Evolutionary conservation across 1,140 invertebrate species (phyloP), one percentile per base, ranked within the genome.

Genomic region (Drosophila trapezifrons): DNA sequence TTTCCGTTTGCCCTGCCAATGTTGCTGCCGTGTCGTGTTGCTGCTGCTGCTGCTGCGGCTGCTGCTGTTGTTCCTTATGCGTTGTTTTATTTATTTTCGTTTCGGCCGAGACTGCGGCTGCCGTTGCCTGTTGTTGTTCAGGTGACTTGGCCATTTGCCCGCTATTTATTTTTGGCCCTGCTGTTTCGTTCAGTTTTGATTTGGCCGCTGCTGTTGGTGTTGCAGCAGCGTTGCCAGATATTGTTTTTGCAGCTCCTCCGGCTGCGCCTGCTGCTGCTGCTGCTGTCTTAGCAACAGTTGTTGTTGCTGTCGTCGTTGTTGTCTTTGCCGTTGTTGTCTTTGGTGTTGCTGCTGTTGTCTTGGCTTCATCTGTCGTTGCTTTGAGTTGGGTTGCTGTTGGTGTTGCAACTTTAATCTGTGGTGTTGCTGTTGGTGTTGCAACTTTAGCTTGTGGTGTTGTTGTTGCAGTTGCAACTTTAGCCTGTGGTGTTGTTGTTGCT

Each of bases 131-230:
- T 83, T 87, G 80, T 90, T 84, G 81, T 92, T 92, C 91, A 92
- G 91, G 91, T 92, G 91, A 92, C 91, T 92, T 92, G 91, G 91
- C 89, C 71, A 54, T 40, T 63, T 90, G 90, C 91, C 91, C 91
- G 77, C 29, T 74, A 78, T 87, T 89, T 91, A 91, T 91, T 91
- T 91, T 91, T 80, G 85, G 81, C 76, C 74, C 78, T 89, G 79
- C 55, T 76, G 65, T 45, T 66, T 69, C 65, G 65, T 69, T 69
- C 65, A 69, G 63, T 69, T 69, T 69, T 69, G 65, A 62, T 79
- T 75, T 73, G 67, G 43, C 38, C 43, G 72, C 43, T 63, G 81
- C 38, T 65, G 70, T 43, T 65, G 75, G 15, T 59, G 74, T 54
- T 56, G 80, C 22, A 57, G 59, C 51, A 37, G 80, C 52, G 73